Conservation (phyloP, 2,113 vertebrate genomes). For the Bambusicola thoracicus region DNA sequence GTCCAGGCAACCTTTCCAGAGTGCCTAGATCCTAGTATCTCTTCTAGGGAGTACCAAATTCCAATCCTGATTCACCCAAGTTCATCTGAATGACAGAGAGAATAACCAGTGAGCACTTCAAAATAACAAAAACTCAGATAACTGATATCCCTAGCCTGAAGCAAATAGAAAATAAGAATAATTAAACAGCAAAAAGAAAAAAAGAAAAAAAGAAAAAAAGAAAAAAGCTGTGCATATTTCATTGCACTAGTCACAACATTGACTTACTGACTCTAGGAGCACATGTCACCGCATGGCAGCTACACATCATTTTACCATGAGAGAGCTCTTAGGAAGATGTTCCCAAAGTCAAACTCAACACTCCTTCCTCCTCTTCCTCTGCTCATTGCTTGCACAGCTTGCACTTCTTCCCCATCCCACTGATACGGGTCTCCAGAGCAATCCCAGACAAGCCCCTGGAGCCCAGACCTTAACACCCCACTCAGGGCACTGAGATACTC, state of each 20-base stretch:
- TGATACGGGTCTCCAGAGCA: background rate
- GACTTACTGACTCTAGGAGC: background rate
- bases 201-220: too few relatives aligned
- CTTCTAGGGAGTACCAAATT: background rate
- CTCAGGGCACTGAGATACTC: background rate
- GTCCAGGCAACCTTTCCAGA: background rate
- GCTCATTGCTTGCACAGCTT: background rate
- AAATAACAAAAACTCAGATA: background rate
- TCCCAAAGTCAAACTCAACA: background rate
- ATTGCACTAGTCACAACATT: background rate
- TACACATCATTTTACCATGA: background rate
- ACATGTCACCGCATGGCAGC: background rate
- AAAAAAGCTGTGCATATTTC: background rate
- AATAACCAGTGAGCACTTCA: background rate
- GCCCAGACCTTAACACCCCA: background rate
- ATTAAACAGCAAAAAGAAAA: background rate
- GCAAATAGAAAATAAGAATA: background rate
- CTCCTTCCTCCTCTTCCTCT: background rate
- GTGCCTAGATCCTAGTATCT: background rate
- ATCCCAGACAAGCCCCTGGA: background rate
- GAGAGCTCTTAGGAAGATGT: background rate
- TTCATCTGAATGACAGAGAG: background rate
- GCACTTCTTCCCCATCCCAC: background rate
- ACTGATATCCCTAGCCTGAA: background rate
- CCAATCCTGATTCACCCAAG: background rate